Base-by-base conservation (phyloP, 1,140 invertebrate species). In the Ips typographus region DNA sequence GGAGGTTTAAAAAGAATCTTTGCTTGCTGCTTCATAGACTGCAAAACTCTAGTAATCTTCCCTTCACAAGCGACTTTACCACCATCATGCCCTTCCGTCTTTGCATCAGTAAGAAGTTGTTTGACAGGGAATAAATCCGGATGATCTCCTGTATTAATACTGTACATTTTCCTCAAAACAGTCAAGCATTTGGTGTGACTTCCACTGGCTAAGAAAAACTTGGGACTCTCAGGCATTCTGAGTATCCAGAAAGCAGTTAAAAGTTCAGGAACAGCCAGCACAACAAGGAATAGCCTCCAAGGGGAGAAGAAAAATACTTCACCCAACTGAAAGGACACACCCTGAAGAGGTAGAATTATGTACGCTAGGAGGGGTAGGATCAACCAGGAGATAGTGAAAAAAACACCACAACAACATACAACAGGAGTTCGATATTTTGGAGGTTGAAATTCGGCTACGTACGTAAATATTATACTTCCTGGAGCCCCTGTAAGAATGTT, bases 181-280 rank as follows among this genome's bases (percentile, higher is more conserved):
- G 82, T 72, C 1, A 92, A 72, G 0, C 90, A 85, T 72, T 87
- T 84, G 0, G 87, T 81, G 5, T 81, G 76, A 70, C 81, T 83
- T 63, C 89, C 88, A 77, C 86, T 84, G 0, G 86, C 83, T 3
- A 92, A 77, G 6, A 90, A 80, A 77, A 88, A 94, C 75, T 92
- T 92, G 0, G 93, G 92, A 69, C 90, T 93, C 77, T 94, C 93
- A 0, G 89, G 88, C 3, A 89, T 81, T 4, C 82, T 79, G 3
- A 85, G 82, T 0, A 86, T 74, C 58, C 87, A 80, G 0, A 86
- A 22, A 1, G 83, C 74, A 0, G 84, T 83, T 2, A 85, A 57
- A 37, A 89, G 70, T 40, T 85, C 84, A 1, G 88, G 83, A 0
- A 87, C 44, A 0, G 84, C 84, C 8, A 86, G 82, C 1, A 87